Evolutionary conservation across 2,888 invertebrate species (phyloP), one percentile per base, ranked within the genome.

Genomic region (Macaria notata): DNA sequence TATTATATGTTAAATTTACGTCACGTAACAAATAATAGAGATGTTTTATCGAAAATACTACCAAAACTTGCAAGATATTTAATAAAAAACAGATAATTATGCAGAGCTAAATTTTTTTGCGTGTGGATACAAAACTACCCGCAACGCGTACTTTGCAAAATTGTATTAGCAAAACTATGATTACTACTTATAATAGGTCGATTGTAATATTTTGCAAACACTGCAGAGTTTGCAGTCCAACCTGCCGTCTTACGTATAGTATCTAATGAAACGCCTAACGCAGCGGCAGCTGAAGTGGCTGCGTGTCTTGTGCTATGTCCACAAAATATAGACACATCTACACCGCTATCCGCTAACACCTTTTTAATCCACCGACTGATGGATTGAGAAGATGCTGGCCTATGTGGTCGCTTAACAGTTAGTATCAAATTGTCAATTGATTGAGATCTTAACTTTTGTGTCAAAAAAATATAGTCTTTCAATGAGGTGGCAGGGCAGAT

Each of bases 231-330:
- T 31, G 6, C 29, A 46, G 29, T 46, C 59, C 62, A 65, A 7
- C 64, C 61, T 4, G 65, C 65, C 0, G 62, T 54, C 31, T 61
- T 62, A 8, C 62, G 39, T 7, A 63, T 66, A 0, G 38, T 50
- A 5, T 63, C 63, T 7, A 63, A 31, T 31, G 33, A 31, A 19
- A 63, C 54, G 0, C 59, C 62, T 7, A 59, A 53, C 9, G 59
- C 48, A 42, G 41, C 42, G n/a, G 63, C 65, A 4, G 53, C 47
- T 3, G 57, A 57, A 2, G 57, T 61, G 33, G 52, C 39, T n/a
- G 61, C 61, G 41, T 60, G 54, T 3, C 59, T 47, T 0, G 59
- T 55, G 51, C 54, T 59, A 9, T 59, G 54, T 9, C 46, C 61
- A n/a, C 57, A 50, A 7, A 61, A 61, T 19, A 47, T 19, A 6